Evolutionary conservation across 2,113 vertebrate species (phyloP).

Genomic region (Origma solitaria): DNA sequence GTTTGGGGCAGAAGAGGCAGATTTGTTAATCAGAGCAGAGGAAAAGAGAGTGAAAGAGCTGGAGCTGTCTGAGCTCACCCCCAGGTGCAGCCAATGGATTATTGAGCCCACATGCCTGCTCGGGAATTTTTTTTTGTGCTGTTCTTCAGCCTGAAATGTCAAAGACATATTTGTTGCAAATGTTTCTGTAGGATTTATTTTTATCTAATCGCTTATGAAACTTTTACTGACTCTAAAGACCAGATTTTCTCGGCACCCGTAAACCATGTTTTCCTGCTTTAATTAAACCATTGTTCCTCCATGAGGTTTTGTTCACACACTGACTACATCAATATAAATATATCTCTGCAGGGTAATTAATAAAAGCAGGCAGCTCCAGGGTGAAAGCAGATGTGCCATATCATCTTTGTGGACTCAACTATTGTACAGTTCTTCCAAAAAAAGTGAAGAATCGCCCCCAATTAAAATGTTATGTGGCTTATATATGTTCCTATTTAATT

Average conservation of each 20-base stretch:
- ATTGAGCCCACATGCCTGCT: neutral
- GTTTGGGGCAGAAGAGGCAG: neutral
- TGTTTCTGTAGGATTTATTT: neutral
- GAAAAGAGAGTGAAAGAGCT: neutral
- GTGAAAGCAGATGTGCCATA: neutral
- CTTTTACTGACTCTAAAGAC: neutral
- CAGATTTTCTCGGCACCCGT: neutral
- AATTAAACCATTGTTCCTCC: neutral
- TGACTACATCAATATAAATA: neutral
- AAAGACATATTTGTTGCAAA: neutral
- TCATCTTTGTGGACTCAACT: neutral
- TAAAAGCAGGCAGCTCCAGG: neutral
- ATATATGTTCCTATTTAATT: neutral
- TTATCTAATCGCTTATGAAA: neutral
- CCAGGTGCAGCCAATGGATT: neutral
- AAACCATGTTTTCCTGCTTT: neutral
- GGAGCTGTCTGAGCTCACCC: neutral
- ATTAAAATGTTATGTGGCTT: neutral
- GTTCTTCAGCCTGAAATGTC: neutral
- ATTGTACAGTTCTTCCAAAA: neutral
- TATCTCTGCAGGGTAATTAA: neutral
- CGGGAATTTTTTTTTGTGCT: neutral
- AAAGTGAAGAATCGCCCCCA: neutral
- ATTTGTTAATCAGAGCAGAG: neutral
- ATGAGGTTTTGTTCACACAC: conserved; percentile 9